Evolutionary conservation across 30 jellyfish, hydroid and myxozoan genomes (phyloP), one percentile per base, ranked within the genome.

Genomic region (Euphysa ruthae): DNA sequence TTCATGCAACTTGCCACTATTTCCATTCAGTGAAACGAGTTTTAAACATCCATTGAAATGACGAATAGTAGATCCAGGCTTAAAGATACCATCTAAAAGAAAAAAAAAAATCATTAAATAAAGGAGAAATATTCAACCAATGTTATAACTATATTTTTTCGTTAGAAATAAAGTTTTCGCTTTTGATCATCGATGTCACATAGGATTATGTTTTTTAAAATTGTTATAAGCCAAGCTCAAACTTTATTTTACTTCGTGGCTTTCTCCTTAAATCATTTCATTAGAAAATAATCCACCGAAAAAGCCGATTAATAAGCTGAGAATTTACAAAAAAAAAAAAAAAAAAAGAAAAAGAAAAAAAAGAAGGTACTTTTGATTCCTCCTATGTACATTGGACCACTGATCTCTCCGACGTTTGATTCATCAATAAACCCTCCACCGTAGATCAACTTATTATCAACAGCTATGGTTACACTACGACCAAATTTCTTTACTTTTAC

Each of bases 371-470:
- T 60, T 8, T 82, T 85, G 4, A 79, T 68, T 16, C 96, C 96
- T 18, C 94, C 96, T 42, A 86, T 60, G 64, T 78, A 86, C 51
- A 73, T 51, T 33, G 35, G 25, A 57, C 96, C 96, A 26, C 31
- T 35, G 32, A 86, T 63, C 52, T 8, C 28, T 22, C 69, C 94
- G 12, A 79, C 50, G 35, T 69, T 71, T 16, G 71, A 24, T 69
- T 54, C 73, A 22, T 44, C 69, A 29, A 43, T 32, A 16, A 5
- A 43, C 7, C 86, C 52, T 2, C 80, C 75, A 19, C 80, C 80
- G 30, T 22, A 20, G 49, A 31, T 30, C 15, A 44, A 29, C 42
- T 23, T 30, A 15, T 61, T 33, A 61, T 86, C 96, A n/a, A 78
- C 96, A 0, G 74, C 57, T 20, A 86, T 78, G 26, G 90, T 55